These are phyloP conservation scores for Cetoscarus ocellatus DNA, from an alignment of 2,797 vertebrate genomes.

Conservation along the genomic window DNA sequence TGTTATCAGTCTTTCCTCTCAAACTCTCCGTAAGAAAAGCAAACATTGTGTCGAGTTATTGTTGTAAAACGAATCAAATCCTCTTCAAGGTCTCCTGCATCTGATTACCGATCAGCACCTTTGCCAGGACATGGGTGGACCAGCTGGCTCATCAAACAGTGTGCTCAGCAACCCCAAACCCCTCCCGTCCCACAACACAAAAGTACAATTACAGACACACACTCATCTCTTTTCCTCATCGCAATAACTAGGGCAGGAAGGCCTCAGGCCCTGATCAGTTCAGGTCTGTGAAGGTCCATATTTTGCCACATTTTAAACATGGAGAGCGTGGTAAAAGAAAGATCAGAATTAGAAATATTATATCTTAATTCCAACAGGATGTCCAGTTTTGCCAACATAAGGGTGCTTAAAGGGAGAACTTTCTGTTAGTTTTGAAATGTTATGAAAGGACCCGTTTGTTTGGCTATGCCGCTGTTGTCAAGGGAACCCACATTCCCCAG, in stretches of 20 bases:
- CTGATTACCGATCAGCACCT: constrained; percentile 66
- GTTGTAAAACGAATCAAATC: constrained; percentile 26
- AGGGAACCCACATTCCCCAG: constrained; percentile 79
- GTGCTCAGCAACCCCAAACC: constrained; percentile 49
- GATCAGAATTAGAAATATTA: neutral
- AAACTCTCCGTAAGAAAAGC: constrained; percentile 4
- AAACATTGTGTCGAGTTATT: constrained; percentile 15
- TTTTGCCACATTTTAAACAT: constrained; percentile 1
- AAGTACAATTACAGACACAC: constrained; percentile 33
- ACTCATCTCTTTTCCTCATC: constrained; percentile 10
- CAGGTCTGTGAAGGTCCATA: neutral
- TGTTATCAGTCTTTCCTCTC: constrained; percentile 5
- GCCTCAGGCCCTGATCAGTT: constrained; percentile 20
- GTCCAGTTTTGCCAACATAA: constrained; percentile 11
- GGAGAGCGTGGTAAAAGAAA: neutral
- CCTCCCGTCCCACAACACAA: constrained; percentile 58
- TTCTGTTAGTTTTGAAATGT: constrained; percentile 75
- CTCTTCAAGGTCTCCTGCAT: constrained; percentile 59
- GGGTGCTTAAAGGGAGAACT: constrained; percentile 53
- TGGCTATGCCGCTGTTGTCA: constrained; percentile 76
- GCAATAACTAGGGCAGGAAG: constrained; percentile 42
- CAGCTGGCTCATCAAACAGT: constrained; percentile 72
- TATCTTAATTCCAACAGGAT: constrained; percentile 6
- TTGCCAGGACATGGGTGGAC: constrained; percentile 77
- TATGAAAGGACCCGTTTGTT: constrained; percentile 83